Base-by-base conservation (phyloP, 2,888 invertebrate genomes). In the Phytoseiulus persimilis region DNA sequence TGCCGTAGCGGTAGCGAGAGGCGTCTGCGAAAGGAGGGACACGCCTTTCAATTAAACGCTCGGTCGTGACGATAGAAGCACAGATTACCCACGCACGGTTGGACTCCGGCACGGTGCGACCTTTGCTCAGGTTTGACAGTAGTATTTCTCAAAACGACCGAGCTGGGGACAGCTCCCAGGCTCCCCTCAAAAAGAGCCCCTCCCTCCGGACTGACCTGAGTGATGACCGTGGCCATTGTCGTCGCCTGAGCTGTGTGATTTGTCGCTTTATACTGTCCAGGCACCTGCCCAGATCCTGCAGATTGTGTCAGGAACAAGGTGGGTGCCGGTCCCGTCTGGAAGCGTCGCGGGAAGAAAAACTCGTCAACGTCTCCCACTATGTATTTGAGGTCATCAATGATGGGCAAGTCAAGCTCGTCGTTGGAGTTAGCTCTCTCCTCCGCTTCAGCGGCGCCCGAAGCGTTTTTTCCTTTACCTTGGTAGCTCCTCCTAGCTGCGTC, bases 211-310 rank as follows among this genome's bases (percentile, higher is more conserved):
- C 65, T 65, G 65, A 65, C 65, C 65, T 65, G 65, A 33, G 87
- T 87, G 32, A 87, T 87, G 28, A 87, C 87, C 33, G 87, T 87
- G 32, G 87, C 87, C 87, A 87, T 87, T 2, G 65, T 65, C 28
- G 65, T 65, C 28, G 65, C 65, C 65, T 65, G 65, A 65, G 65
- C 65, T 18, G 65, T 23, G 65, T 65, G 65, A 65, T 3, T 65
- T 23, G 65, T 65, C 65, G 65, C 65, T 65, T 65, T 65, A 65
- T 65, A 65, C 65, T 65, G 65, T 65, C 65, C 65, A 2, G 65
- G 65, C 65, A 65, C 65, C 65, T 65, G 65, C 65, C 65, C 65
- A 65, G 65, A 65, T 28, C 65, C 65, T 65, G 65, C 65, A 65
- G 65, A 65, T 65, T 65, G 65, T 65, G 65, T 65, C 65, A 65